Evolutionary conservation across 2,797 vertebrate genomes (phyloP), one percentile per base, ranked within the genome.

Genomic region (Anas georgica): DNA sequence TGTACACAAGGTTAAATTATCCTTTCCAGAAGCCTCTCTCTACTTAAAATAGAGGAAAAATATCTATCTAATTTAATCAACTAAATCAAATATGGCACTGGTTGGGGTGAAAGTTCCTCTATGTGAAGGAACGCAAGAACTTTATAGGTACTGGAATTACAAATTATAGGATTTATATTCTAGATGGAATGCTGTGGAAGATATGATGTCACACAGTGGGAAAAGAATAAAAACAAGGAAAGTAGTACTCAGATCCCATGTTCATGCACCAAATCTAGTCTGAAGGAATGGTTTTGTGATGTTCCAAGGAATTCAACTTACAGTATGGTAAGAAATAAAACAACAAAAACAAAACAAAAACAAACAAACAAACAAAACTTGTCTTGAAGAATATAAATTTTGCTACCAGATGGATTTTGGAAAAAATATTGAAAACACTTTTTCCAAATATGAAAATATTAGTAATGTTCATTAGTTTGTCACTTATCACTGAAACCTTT

Each of bases 161-260:
- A 88, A 35, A 10, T 66, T 64, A 54, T 5, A 60, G 28, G 23
- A 52, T 88, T 76, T 88, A 26, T 83, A n/a, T 93, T 95, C 35
- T 93, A 97, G 94, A 83, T 96, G 41, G 48, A 96, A 60, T 97
- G 86, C 81, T 97, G 86, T 96, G 96, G 96, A 81, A 95, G 91
- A 82, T 64, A 96, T 55, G 97, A 90, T 89, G 79, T 69, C 31
- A 97, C 94, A 48, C 86, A 97, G 26, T 97, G 95, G 91, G 63
- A 94, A 64, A 88, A 45, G 37, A 97, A 97, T 75, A 66, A 92
- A 73, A 88, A 62, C 69, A 96, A 95, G 64, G 83, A 93, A 86
- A 95, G 81, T 22, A 66, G 39, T 80, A 68, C 64, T 70, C 92
- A 92, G 17, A 54, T 96, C 5, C 88, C 74, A 28, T 96, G 92